phyloP scores from a whole-genome alignment of 2,888 invertebrate species.

The Spodoptera littoralis region DNA sequence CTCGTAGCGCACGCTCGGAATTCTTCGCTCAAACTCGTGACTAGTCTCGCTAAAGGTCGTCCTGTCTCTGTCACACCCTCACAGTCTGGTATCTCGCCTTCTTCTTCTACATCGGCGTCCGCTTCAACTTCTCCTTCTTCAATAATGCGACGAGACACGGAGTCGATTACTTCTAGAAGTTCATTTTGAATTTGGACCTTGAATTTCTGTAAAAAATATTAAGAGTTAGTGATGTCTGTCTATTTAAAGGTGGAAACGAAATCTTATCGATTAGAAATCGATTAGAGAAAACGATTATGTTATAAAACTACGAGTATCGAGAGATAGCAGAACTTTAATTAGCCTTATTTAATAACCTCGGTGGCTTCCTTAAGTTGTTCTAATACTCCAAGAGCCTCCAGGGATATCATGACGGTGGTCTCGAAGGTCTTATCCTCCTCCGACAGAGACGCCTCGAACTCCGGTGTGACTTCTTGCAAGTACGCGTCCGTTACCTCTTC shows the following conservation, averaged over 20 bases:
- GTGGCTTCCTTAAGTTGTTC: slow-evolving; percentile 95
- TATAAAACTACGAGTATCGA: no score
- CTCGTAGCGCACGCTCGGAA: slow-evolving; percentile 78
- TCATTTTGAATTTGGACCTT: slow-evolving; percentile 95
- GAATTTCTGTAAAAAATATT: slow-evolving; percentile 89
- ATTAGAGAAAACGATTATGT: no score
- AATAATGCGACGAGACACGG: slow-evolving; percentile 93
- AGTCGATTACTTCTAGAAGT: slow-evolving; percentile 93
- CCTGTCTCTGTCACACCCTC: slow-evolving; percentile 76
- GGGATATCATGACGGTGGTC: slow-evolving; percentile 91
- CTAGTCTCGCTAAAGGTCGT: slow-evolving; percentile 75
- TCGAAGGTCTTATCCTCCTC: slow-evolving; percentile 85
- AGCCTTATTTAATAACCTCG: slow-evolving; percentile 86
- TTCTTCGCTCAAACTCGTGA: slow-evolving; percentile 77
- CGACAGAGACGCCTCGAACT: slow-evolving; percentile 80
- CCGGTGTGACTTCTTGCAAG: slow-evolving; percentile 83
- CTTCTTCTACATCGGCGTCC: slow-evolving; percentile 72
- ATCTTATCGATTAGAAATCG: no score
- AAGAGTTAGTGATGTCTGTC: no score
- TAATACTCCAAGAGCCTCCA: slow-evolving; percentile 95
- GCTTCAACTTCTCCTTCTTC: slow-evolving; percentile 86
- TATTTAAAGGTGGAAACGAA: no score
- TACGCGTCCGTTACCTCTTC: slow-evolving; percentile 84
- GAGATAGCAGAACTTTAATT: no score
- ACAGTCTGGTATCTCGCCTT: slow-evolving; percentile 67